Evolutionary conservation across 2,797 vertebrate genomes (phyloP).

Genomic region (Peromyscus nudipes): DNA sequence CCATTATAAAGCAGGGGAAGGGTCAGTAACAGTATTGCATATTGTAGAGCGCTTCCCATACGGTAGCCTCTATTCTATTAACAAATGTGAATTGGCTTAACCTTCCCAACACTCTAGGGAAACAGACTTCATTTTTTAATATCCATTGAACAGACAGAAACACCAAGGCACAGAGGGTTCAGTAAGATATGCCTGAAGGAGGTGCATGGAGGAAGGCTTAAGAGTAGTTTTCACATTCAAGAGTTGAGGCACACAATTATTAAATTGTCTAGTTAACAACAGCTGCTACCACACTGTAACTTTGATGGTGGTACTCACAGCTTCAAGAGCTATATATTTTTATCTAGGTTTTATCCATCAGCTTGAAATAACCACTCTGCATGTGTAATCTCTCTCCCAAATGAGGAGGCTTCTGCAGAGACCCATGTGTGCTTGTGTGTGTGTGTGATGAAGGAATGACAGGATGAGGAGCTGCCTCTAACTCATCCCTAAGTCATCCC

Average conservation of each 20-base stretch:
- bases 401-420: neutral
- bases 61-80: neutral
- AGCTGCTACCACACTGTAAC: neutral
- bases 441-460: neutral
- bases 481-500: neutral
- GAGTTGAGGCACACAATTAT: neutral
- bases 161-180: neutral
- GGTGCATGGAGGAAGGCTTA: neutral
- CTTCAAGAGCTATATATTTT: neutral
- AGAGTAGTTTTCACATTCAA: neutral
- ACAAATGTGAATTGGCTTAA: neutral
- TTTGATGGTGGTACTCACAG: neutral
- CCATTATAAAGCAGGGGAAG: neutral
- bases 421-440: too few species aligned
- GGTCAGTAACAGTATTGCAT: rapidly evolving
- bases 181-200: neutral
- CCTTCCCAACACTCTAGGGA: neutral
- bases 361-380: neutral
- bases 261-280: neutral
- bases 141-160: neutral
- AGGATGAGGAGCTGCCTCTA: neutral
- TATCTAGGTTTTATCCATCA: neutral
- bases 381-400: neutral
- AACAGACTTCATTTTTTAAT: neutral
- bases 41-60: neutral